phyloP scores from a whole-genome alignment of 2,113 vertebrate genomes.

The Corydoras sp. region DNA sequence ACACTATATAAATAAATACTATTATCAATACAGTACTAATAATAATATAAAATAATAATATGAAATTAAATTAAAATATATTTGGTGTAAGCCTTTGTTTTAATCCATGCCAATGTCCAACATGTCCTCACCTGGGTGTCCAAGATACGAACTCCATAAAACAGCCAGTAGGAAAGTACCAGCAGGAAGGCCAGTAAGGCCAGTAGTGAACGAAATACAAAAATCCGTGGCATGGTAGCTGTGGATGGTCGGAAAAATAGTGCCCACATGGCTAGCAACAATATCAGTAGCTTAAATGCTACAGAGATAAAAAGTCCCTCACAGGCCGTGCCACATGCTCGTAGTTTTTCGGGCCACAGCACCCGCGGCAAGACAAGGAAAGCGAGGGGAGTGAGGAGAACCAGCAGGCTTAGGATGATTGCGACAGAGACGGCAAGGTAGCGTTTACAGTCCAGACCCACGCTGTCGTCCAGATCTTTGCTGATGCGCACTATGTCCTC shows the following conservation, averaged over 20 bases:
- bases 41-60: too few species aligned
- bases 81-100: too few species aligned
- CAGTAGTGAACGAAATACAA: slow-evolving; percentile 81
- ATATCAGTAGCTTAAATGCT: slow-evolving; percentile 89
- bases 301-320: slow-evolving; percentile 93
- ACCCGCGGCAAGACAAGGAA: slow-evolving; percentile 84
- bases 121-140: slow-evolving; percentile 68
- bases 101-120: too few species aligned
- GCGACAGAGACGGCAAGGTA: slow-evolving; percentile 77
- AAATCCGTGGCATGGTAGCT: slow-evolving; percentile 78
- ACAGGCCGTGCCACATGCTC: slow-evolving; percentile 82
- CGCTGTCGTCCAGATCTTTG: slow-evolving; percentile 85
- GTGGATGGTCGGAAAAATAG: slow-evolving; percentile 80
- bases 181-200: slow-evolving; percentile 84
- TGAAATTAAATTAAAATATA: too few species aligned
- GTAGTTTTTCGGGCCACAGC: slow-evolving; percentile 81
- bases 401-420: slow-evolving; percentile 73
- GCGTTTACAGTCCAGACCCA: slow-evolving; percentile 74
- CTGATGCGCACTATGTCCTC: slow-evolving; percentile 89
- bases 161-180: slow-evolving; percentile 94
- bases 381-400: slow-evolving; percentile 82
- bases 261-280: slow-evolving; percentile 86
- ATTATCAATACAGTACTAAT: too few species aligned
- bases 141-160: slow-evolving; percentile 88
- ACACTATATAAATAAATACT: too few species aligned